Evolutionary conservation across 37 sponge, comb jelly and placozoan genomes (phyloP).

Genomic region (Chondrilla cf. caribensis): DNA sequence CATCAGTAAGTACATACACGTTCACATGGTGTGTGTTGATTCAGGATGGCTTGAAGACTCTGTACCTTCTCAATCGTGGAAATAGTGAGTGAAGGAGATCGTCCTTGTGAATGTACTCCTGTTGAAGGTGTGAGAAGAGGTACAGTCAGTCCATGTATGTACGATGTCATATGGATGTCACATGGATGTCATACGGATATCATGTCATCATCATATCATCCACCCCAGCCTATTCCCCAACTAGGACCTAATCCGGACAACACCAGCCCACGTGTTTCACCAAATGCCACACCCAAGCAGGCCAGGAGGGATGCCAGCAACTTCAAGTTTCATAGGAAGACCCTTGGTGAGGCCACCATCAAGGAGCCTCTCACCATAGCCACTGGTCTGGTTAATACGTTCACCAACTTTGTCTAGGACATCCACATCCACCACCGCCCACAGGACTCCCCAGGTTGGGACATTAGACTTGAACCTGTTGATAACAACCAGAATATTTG

Average conservation of each 20-base stretch:
- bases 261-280: too few relatives aligned
- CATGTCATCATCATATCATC: neutral
- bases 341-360: too few relatives aligned
- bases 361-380: neutral
- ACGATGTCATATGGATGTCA: neutral
- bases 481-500: too few relatives aligned
- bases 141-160: neutral
- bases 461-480: too few relatives aligned
- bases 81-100: conserved; percentile 2
- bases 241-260: too few relatives aligned
- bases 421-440: neutral
- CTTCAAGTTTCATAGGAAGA: too few relatives aligned
- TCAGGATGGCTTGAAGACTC: neutral
- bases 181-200: neutral
- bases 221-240: too few relatives aligned
- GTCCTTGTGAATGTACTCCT: conserved; percentile 12
- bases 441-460: neutral
- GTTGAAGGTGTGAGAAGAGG: neutral
- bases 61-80: neutral
- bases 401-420: neutral
- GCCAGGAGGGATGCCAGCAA: too few relatives aligned
- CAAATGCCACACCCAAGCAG: too few relatives aligned
- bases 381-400: conserved; percentile 22
- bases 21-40: neutral
- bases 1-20: too few relatives aligned